Evolutionary conservation across 2,888 invertebrate species (phyloP).

Genomic region (Hemithea aestivaria): DNA sequence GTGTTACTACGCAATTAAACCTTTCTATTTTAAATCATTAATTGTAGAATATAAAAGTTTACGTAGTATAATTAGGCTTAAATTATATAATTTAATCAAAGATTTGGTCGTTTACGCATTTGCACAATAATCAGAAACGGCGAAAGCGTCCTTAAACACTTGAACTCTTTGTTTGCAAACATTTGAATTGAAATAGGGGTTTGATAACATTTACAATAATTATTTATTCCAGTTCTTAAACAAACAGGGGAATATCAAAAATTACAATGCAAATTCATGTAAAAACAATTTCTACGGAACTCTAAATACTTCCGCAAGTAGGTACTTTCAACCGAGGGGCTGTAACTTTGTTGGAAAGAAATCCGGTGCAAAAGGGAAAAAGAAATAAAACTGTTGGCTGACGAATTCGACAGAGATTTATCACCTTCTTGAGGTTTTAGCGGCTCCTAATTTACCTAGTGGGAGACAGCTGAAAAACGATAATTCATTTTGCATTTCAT

Average conservation of each 20-base stretch:
- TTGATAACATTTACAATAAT: too few species aligned
- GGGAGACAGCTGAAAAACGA: conserved; percentile 35
- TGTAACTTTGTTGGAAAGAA: conserved; percentile 56
- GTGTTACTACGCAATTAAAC: too few species aligned
- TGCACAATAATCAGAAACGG: too few species aligned
- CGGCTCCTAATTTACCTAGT: conserved; percentile 57
- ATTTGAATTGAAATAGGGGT: too few species aligned
- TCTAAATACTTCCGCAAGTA: conserved; percentile 26
- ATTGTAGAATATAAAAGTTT: too few species aligned
- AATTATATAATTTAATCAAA: too few species aligned
- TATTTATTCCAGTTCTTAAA: too few species aligned
- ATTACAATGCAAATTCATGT: conserved; percentile 21
- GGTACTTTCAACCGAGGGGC: conserved; percentile 24
- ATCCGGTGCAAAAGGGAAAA: conserved; percentile 44
- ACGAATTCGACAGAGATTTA: conserved; percentile 69
- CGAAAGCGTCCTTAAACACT: too few species aligned
- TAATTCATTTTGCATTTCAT: conserved; percentile 42
- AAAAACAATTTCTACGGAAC: conserved; percentile 28
- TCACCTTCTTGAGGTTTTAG: conserved; percentile 56
- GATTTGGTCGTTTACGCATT: too few species aligned
- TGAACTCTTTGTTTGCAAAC: too few species aligned
- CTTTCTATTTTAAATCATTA: too few species aligned
- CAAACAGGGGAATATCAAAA: conserved; percentile 1
- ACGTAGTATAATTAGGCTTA: too few species aligned
- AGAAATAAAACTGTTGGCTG: conserved; percentile 62